phyloP scores from a whole-genome alignment of 2,888 invertebrate species.

The Cloeon dipterum region DNA sequence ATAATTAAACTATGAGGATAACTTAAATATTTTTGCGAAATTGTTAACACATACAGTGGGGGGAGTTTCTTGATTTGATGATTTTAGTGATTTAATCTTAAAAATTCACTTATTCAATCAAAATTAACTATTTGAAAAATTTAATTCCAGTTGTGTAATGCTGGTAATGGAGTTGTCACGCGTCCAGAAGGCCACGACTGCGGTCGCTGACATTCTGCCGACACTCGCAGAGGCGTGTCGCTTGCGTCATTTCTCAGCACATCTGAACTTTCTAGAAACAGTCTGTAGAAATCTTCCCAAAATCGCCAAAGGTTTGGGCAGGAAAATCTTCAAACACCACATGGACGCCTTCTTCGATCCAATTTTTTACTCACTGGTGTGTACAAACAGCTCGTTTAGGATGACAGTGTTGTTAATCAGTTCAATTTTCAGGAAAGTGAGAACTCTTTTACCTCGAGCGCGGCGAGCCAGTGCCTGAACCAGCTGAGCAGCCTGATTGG shows the following conservation, averaged over 20 bases:
- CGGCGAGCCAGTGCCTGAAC: slow-evolving; percentile 22
- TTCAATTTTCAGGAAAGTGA: slow-evolving; percentile 23
- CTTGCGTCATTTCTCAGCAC: slow-evolving; percentile 22
- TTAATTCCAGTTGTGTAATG: slow-evolving; percentile 18
- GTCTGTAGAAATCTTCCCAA: slow-evolving; percentile 23
- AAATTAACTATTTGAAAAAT: not conserved
- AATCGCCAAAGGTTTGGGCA: slow-evolving; percentile 22
- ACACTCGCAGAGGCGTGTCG: slow-evolving; percentile 18
- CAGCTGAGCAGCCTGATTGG: slow-evolving; percentile 21
- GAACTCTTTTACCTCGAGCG: slow-evolving; percentile 22
- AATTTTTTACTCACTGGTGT: slow-evolving; percentile 24
- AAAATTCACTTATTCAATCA: not conserved
- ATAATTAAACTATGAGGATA: too few relatives aligned
- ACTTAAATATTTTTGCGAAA: too few relatives aligned
- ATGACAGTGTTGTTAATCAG: too few relatives aligned
- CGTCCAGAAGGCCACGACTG: slow-evolving; percentile 13
- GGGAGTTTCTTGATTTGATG: too few relatives aligned
- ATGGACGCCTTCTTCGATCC: slow-evolving; percentile 23
- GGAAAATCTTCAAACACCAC: slow-evolving; percentile 22
- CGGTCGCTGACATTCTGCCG: slow-evolving; percentile 17
- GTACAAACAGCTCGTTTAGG: too few relatives aligned
- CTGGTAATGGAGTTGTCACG: slow-evolving; percentile 20
- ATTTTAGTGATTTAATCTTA: too few relatives aligned
- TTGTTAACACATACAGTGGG: too few relatives aligned
- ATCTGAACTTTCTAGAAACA: slow-evolving; percentile 23